Base-by-base conservation (phyloP, 2,888 invertebrate genomes). In the Synergus umbraculus region DNA sequence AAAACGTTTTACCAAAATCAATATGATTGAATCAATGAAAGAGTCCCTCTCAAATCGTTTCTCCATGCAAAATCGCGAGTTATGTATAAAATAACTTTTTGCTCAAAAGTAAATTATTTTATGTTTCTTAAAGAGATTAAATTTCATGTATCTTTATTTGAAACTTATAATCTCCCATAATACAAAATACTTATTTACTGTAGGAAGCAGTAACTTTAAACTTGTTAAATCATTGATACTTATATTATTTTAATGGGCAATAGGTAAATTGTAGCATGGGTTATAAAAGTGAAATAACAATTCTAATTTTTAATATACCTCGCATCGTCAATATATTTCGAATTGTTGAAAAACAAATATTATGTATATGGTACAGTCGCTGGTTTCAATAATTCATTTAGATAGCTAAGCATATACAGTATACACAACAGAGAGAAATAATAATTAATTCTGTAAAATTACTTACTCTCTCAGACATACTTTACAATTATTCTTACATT, bases 341-440 rank as follows among this genome's bases (percentile, higher is more conserved):
- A 83, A 86, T 88, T 87, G 90, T 88, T 89, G 88, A 87, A 87
- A 90, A 90, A 90, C 89, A 91, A 89, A 87, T 89, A 86, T 87
- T 22, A 22, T 22, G 22, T 87, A 87, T 89, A 88, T 89, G 79
- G 84, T 90, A 89, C 88, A 89, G 80, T 84, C 83, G 86, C 83
- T 84, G 81, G 81, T 82, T 82, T 84, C 80, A 82, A 82, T 76
- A 58, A 76, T 77, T 81, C 77, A 82, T 79, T 81, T 80, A 76
- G 73, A 63, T 80, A 82, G 82, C 84, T 87, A 89, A 89, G 88
- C 90, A 88, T 90, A 86, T 89, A 85, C 88, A 89, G 88, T 90
- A 86, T 89, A 85, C 88, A 89, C 87, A 88, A 88, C 86, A 84
- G 83, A 88, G 81, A 67, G 44, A 80, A 84, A 84, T 85, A 85